phyloP scores from a whole-genome alignment of 64 coral and sea anemone genomes.

The Montipora sp. region DNA sequence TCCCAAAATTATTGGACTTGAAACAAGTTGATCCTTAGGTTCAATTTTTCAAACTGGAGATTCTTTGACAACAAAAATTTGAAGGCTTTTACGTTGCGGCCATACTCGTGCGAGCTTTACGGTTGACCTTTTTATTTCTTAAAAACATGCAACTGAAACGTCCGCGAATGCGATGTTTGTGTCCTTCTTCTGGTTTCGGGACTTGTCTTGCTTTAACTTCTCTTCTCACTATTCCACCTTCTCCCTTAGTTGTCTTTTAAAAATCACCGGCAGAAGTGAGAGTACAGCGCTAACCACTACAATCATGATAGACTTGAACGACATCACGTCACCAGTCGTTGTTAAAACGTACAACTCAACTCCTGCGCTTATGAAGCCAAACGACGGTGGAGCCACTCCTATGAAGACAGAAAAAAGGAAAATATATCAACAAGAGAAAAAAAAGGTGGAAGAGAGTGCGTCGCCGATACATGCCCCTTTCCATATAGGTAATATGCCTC shows the following conservation, averaged over 20 bases:
- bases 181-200: too few relatives aligned
- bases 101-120: too few relatives aligned
- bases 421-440: neutral
- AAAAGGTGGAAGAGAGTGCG: neutral
- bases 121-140: too few relatives aligned
- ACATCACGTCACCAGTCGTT: slow-evolving; percentile 93
- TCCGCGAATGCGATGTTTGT: too few relatives aligned
- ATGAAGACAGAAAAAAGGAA: neutral
- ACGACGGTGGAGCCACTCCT: slow-evolving; percentile 97
- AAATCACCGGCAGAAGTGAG: slow-evolving; percentile 86
- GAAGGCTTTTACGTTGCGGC: too few relatives aligned
- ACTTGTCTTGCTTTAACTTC: neutral
- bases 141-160: too few relatives aligned
- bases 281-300: slow-evolving; percentile 84
- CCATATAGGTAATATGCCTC: neutral
- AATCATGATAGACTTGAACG: slow-evolving; percentile 91
- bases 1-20: too few relatives aligned
- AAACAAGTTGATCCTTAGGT: too few relatives aligned
- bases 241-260: slow-evolving; percentile 82
- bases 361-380: slow-evolving; percentile 98
- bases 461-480: too few relatives aligned
- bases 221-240: slow-evolving; percentile 78
- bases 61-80: too few relatives aligned
- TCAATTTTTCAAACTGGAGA: too few relatives aligned
- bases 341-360: slow-evolving; percentile 92